Percentiles rank a stretch among this genome's conserved stretches.
Conservation (phyloP, 2,113 vertebrate species). For the Hucho hucho region DNA sequence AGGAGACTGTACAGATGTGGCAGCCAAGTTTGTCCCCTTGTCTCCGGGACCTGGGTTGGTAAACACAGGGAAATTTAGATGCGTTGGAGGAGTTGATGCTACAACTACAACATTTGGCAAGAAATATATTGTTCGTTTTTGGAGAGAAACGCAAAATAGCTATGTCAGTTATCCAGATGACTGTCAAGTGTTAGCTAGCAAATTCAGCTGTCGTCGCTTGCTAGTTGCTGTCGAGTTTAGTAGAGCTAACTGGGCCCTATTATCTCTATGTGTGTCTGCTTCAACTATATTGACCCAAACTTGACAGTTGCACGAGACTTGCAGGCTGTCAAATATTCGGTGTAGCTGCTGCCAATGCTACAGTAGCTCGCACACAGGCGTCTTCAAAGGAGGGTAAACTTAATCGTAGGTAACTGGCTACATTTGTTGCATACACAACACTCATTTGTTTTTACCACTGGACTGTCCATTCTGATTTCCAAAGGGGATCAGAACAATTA, state of each 20-base stretch:
- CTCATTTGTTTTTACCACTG: neutral
- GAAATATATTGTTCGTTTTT: too few species aligned
- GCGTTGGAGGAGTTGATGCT: neutral
- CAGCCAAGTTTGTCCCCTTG: conserved; percentile 46
- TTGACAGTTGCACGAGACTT: conserved; percentile 9
- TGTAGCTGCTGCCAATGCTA: conserved; percentile 24
- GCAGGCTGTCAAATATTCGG: conserved; percentile 59
- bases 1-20: conserved; percentile 54
- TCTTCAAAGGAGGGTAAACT: conserved; percentile 35
- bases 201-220: neutral
- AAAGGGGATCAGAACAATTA: neutral
- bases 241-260: neutral
- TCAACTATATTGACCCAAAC: neutral
- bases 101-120: too few species aligned
- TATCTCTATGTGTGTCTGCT: neutral
- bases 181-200: neutral
- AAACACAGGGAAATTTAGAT: conserved; percentile 3
- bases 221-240: neutral
- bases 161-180: neutral
- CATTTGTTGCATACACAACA: neutral
- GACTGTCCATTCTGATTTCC: neutral
- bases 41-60: conserved; percentile 38
- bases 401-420: conserved; percentile 6
- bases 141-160: too few species aligned
- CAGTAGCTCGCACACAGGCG: conserved; percentile 5